Conservation (phyloP, 2,797 vertebrate species). For the Peromyscus eremicus region DNA sequence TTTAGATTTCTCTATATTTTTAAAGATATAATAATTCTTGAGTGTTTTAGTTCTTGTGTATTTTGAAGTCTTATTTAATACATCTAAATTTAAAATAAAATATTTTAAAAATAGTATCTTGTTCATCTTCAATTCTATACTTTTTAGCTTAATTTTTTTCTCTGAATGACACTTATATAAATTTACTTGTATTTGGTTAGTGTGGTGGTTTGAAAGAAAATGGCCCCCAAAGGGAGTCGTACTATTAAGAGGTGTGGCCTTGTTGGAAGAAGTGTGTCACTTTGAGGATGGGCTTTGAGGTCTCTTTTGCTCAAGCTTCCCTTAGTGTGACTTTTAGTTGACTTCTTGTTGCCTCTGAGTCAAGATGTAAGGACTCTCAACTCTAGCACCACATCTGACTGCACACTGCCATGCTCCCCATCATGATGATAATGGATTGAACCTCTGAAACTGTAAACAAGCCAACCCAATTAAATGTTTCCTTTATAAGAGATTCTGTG, state of each 20-base stretch:
- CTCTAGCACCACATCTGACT: neutral
- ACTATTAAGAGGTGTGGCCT: neutral
- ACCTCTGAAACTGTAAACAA: neutral
- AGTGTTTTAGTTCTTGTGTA: slow-evolving; percentile 2
- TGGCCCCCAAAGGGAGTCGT: neutral
- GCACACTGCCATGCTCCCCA: neutral
- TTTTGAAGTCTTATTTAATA: slow-evolving; percentile 32
- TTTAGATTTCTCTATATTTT: slow-evolving; percentile 43
- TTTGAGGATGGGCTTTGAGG: neutral
- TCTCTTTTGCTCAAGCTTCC: neutral
- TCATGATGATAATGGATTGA: neutral
- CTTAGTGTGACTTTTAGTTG: neutral
- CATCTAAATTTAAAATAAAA: slow-evolving; percentile 10
- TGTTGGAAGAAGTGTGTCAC: neutral
- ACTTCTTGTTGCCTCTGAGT: neutral
- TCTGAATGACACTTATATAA: neutral
- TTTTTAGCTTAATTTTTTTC: slow-evolving; percentile 12
- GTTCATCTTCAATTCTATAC: neutral
- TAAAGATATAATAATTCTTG: neutral
- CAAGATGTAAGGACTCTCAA: neutral
- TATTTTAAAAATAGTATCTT: slow-evolving; percentile 20
- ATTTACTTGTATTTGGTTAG: slow-evolving; percentile 8
- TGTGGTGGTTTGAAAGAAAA: neutral
- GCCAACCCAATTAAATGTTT: neutral
- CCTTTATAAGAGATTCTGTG: neutral